Percentiles rank a stretch among this genome's conserved stretches.
Conservation (phyloP, 2,113 vertebrate genomes). For the Callithrix jacchus region DNA sequence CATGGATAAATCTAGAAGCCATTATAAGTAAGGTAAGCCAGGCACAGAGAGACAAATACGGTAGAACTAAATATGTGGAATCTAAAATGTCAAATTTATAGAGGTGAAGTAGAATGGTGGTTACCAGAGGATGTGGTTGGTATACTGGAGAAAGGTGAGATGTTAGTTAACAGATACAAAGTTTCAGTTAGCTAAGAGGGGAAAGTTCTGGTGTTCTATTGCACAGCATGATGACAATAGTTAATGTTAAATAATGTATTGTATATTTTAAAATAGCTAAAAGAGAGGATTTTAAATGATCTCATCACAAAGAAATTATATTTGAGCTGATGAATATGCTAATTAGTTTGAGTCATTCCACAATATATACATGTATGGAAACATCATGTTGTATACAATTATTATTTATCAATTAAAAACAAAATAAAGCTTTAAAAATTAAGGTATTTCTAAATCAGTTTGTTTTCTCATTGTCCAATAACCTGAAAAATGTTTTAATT, state of each 20-base stretch:
- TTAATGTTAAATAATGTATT: neutral
- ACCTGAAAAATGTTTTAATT: too few species aligned
- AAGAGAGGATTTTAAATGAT: too few species aligned
- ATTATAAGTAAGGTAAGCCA: neutral
- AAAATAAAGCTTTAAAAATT: too few species aligned
- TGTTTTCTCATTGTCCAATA: too few species aligned
- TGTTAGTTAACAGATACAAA: neutral
- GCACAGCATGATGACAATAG: neutral
- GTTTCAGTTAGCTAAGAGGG: neutral
- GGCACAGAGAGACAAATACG: neutral
- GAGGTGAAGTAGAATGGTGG: neutral
- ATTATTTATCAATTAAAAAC: too few species aligned
- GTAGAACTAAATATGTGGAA: neutral
- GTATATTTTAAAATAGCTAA: too few species aligned
- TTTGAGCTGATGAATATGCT: too few species aligned
- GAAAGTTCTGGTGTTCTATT: neutral
- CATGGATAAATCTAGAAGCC: neutral
- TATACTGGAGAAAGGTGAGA: neutral
- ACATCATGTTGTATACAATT: too few species aligned
- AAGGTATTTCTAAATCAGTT: too few species aligned
- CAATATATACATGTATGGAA: too few species aligned
- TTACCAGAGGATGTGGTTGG: neutral
- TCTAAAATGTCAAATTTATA: neutral
- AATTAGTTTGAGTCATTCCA: too few species aligned
- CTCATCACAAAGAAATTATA: too few species aligned